A percentile compares a stretch with the other conserved stretches of the same genome.
Conservation (phyloP, 2,113 vertebrate species). For the Lampris megalopsis region DNA sequence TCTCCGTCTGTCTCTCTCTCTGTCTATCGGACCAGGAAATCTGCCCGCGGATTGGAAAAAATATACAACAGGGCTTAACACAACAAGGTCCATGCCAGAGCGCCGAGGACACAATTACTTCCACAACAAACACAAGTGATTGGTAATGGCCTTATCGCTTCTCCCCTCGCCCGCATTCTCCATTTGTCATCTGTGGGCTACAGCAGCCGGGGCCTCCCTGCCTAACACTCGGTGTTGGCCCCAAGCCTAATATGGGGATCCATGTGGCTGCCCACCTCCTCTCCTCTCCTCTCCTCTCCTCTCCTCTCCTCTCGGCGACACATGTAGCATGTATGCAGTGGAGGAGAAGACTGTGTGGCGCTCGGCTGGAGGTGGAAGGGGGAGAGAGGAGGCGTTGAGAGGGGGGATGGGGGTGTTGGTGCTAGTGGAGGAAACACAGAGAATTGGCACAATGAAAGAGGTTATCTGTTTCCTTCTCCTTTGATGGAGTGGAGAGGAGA, state of each 20-base stretch:
- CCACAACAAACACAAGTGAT: constrained; percentile 69
- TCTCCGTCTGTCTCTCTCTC: neutral
- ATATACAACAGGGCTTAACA: constrained; percentile 61
- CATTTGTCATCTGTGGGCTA: constrained; percentile 47
- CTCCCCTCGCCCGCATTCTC: constrained; percentile 40
- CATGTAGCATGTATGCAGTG: constrained; percentile 38
- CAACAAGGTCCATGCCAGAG: constrained; percentile 57
- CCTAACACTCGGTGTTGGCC: constrained; percentile 73
- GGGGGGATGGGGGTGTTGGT: too few relatives aligned
- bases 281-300: constrained; percentile 42
- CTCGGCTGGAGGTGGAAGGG: constrained; percentile 25
- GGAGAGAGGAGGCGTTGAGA: constrained; percentile 51
- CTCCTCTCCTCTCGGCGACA: constrained; percentile 41
- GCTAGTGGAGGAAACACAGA: constrained; percentile 42
- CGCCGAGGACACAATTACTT: constrained; percentile 65
- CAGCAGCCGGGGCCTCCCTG: constrained; percentile 61
- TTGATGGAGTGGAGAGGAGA: constrained; percentile 35
- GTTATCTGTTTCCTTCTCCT: constrained; percentile 55
- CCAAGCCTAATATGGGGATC: constrained; percentile 75
- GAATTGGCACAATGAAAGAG: constrained; percentile 6
- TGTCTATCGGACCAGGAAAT: constrained; percentile 54
- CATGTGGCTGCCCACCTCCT: constrained; percentile 69
- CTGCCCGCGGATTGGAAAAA: constrained; percentile 60
- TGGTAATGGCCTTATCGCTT: constrained; percentile 50
- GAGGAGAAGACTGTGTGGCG: constrained; percentile 66